Base-by-base conservation (phyloP, 2,113 vertebrate genomes). In the Colaptes auratus region DNA sequence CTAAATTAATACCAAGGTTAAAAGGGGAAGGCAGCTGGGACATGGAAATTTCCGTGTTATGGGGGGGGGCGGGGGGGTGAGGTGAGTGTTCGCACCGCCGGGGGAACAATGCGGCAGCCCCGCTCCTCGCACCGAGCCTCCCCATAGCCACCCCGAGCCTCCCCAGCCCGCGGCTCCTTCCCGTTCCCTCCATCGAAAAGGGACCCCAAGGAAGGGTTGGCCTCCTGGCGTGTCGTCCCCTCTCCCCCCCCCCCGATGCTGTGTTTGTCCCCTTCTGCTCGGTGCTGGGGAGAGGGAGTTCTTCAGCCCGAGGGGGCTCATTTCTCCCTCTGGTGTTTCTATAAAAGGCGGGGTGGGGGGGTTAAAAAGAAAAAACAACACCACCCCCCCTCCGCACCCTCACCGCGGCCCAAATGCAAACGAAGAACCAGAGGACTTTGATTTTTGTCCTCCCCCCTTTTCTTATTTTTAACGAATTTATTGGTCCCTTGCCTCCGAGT, bases 1-100 rank as follows among this genome's bases (percentile, higher is more conserved):
- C 94, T 69, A 94, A 96, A 96, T 95, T 70, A 90, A 95, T 83
- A 94, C 91, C 95, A 60, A 95, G 92, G 84, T 89, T 79, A 95
- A 96, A 96, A 91, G 84, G 88, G 88, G 63, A 76, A 86, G 88
- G 90, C 88, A 88, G 42, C 88, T 92, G 89, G 84, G 83, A 92
- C 81, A 39, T 88, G 79, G 91, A 94, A 93, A 94, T 92, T 94
- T 95, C 89, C 80, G 86, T 90, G 3, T 83, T 90, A 39, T 19
- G 11, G 30, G 72, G 59, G 6, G 17, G 30, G 20, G 14, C 5
- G 8, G 30, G 23, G 31, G 25, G 53, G 27, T n/a, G 60, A 35
- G 33, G 12, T 21, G 83, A 14, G 53, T 12, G 55, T 3, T 75
- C 86, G 5, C 60, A 61, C 42, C 42, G 9, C 44, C 30, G 5